A percentile compares a stretch with the other conserved stretches of the same genome.
Conservation (phyloP, 2,888 invertebrate species). For the Cheilosia grossa region DNA sequence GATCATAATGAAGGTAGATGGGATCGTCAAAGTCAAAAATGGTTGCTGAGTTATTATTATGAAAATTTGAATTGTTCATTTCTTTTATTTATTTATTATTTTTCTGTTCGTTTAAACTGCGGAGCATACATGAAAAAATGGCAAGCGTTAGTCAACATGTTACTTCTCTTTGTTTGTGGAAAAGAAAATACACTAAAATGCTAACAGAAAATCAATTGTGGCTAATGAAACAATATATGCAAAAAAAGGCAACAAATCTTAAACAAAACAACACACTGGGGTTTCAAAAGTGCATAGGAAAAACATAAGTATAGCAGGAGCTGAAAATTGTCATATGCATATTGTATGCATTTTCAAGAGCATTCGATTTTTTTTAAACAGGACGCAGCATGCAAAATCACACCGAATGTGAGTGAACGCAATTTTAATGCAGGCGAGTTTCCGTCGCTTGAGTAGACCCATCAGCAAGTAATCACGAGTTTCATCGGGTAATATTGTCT, state of each 20-base stretch:
- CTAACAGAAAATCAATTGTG: background rate
- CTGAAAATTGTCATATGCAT: no score
- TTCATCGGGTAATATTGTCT: no score
- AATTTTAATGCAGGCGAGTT: no score
- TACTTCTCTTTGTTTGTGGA: background rate
- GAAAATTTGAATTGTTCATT: conserved; percentile 62
- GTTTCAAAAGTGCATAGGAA: background rate
- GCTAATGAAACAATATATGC: no score
- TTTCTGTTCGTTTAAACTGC: conserved; percentile 49
- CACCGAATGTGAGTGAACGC: no score
- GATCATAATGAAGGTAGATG: conserved; percentile 60
- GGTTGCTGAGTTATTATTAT: conserved; percentile 56
- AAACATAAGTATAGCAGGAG: background rate
- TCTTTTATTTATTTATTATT: conserved; percentile 15
- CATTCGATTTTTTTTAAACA: no score
- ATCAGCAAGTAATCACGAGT: no score
- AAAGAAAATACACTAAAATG: background rate
- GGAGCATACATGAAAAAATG: conserved; percentile 60
- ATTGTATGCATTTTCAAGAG: no score
- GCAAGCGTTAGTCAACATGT: conserved; percentile 48
- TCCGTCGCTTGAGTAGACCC: no score
- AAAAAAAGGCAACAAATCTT: background rate
- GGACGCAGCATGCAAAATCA: no score
- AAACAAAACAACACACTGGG: background rate
- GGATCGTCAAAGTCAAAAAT: conserved; percentile 59